These are phyloP conservation scores for Drosophila affinis DNA, from an alignment of 2,888 invertebrate species.

Conservation along the genomic window DNA sequence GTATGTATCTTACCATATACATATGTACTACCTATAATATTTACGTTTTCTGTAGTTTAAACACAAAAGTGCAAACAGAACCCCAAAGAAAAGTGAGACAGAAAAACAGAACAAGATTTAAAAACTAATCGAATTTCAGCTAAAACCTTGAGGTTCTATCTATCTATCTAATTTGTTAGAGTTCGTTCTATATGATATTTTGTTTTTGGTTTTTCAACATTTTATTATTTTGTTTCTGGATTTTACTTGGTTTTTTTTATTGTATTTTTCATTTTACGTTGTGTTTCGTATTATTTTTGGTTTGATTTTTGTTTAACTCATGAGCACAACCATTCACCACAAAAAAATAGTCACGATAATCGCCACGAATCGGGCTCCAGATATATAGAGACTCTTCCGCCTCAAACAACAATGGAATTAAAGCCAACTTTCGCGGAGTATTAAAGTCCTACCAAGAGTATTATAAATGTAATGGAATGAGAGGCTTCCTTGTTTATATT, in stretches of 20 bases:
- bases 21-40: neutral
- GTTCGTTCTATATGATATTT: conserved; percentile 18
- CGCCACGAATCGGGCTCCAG: conserved; percentile 20
- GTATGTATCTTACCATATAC: neutral
- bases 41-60: conserved; percentile 16
- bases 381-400: conserved; percentile 13
- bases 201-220: conserved; percentile 43
- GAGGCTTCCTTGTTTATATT: conserved; percentile 75
- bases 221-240: conserved; percentile 25
- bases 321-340: conserved; percentile 78
- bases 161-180: conserved; percentile 39
- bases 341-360: conserved; percentile 22
- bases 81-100: conserved; percentile 11
- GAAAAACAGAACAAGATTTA: conserved; percentile 71
- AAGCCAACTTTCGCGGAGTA: conserved; percentile 37
- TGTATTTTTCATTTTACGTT: conserved; percentile 31
- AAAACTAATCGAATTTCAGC: conserved; percentile 83
- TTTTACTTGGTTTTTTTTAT: conserved; percentile 21
- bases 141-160: conserved; percentile 67
- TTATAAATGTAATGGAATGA: conserved; percentile 30
- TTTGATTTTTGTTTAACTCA: conserved; percentile 67
- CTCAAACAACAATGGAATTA: conserved; percentile 71
- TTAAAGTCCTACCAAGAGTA: conserved; percentile 19
- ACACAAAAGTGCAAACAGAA: conserved; percentile 22
- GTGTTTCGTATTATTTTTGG: conserved; percentile 22